Conservation (phyloP, 2,888 invertebrate genomes). For the Cephus nigrinus region DNA sequence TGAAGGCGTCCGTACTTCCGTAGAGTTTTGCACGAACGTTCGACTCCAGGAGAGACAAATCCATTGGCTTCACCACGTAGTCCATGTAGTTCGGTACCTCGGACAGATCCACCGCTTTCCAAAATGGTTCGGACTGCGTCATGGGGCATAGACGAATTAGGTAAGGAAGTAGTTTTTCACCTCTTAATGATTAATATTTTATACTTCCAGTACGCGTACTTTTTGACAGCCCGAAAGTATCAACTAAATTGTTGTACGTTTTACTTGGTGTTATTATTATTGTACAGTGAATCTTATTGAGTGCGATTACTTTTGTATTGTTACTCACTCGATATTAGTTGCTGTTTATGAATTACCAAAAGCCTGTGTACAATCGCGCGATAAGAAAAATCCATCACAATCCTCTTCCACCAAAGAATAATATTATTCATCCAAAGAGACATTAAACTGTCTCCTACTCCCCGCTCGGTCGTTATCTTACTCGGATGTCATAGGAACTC, state of each 20-base stretch:
- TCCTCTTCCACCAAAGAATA: neutral
- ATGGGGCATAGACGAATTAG: constrained; percentile 31
- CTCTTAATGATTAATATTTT: neutral
- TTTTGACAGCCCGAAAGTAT: neutral
- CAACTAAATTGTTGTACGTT: neutral
- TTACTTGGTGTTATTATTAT: neutral
- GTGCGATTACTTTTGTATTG: neutral
- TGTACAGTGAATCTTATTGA: neutral
- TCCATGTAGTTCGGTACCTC: constrained; percentile 83
- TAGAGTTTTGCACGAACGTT: constrained; percentile 83
- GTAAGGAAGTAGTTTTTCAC: neutral
- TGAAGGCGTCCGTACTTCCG: constrained; percentile 89
- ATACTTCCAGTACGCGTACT: neutral
- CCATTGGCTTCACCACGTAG: constrained; percentile 90
- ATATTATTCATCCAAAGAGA: neutral
- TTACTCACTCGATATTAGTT: neutral
- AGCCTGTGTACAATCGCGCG: neutral
- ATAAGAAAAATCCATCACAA: neutral
- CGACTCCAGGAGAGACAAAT: constrained; percentile 78
- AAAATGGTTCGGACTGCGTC: constrained; percentile 81
- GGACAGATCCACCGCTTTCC: constrained; percentile 77
- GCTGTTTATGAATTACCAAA: neutral
- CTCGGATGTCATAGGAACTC: neutral
- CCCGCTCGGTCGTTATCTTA: neutral
- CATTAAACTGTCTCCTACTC: neutral